phyloP scores from a whole-genome alignment of 1,140 invertebrate species.

The Caenorhabditis brenneri region DNA sequence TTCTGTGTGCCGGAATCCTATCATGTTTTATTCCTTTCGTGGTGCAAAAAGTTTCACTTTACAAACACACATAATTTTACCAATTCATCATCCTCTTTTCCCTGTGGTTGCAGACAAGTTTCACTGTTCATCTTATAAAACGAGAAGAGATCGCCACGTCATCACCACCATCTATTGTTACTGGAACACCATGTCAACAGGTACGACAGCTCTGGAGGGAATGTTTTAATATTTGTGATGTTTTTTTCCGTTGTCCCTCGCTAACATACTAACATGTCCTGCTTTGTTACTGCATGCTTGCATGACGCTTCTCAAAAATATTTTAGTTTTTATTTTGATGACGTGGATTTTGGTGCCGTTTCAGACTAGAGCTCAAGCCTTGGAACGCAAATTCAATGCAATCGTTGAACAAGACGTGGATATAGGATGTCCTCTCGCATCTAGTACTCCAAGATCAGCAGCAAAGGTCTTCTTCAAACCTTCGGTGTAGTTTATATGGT shows the following conservation, averaged over 20 bases:
- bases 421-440: background rate
- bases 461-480: background rate
- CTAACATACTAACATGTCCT: background rate
- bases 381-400: conserved; percentile 13
- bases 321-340: background rate
- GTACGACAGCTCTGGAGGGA: background rate
- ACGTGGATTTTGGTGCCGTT: background rate
- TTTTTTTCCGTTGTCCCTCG: background rate
- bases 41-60: background rate
- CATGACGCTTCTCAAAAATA: background rate
- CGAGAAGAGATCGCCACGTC: conserved; percentile 27
- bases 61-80: background rate
- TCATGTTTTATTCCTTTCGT: background rate
- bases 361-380: conserved; percentile 13
- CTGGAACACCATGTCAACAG: background rate
- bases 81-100: background rate
- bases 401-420: background rate
- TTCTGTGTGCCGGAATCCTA: background rate
- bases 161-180: background rate
- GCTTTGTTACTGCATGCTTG: background rate
- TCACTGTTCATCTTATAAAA: conserved; percentile 49
- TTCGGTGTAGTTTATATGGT: conserved; percentile 15
- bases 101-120: conserved; percentile 44
- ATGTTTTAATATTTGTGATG: too few relatives aligned
- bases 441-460: conserved; percentile 16